A percentile compares a stretch with the other conserved stretches of the same genome.
Evolutionary conservation across 2,797 vertebrate genomes (phyloP).

Genomic region (Hapalemur alaotrensis): DNA sequence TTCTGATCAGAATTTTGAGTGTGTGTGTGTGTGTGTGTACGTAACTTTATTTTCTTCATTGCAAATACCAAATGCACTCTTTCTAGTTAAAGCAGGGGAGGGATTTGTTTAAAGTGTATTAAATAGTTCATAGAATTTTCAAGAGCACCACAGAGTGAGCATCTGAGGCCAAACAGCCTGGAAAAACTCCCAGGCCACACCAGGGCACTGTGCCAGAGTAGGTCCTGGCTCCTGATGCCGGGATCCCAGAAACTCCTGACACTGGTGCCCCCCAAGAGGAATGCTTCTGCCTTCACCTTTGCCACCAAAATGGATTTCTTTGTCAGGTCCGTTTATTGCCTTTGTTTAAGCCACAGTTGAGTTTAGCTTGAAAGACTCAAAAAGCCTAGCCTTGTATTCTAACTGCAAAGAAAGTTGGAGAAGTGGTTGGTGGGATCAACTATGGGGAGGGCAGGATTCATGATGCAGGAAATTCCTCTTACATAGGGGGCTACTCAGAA

Average conservation of each 20-base stretch:
- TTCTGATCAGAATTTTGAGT: not conserved
- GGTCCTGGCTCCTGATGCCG: not conserved
- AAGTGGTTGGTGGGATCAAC: not conserved
- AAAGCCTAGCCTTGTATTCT: not conserved
- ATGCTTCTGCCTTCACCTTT: not conserved
- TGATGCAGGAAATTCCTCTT: not conserved
- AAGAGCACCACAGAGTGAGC: not conserved
- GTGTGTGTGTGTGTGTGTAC: too few species aligned
- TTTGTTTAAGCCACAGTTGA: not conserved
- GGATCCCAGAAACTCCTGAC: not conserved
- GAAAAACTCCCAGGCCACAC: too few species aligned
- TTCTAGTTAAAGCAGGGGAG: not conserved
- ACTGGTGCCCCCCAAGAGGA: not conserved
- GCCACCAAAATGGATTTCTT: not conserved
- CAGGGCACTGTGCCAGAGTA: not conserved
- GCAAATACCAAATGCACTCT: not conserved
- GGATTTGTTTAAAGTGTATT: not conserved
- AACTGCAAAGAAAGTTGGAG: not conserved
- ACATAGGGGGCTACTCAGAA: not conserved
- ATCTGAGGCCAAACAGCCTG: not conserved
- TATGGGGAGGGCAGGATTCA: not conserved
- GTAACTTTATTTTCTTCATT: not conserved
- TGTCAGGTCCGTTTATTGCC: not conserved
- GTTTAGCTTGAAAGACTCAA: not conserved
- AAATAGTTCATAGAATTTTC: not conserved